A percentile compares a stretch with the other conserved stretches of the same genome.
phyloP scores from a whole-genome alignment of 2,797 vertebrate species.

The Helostoma temminkii region DNA sequence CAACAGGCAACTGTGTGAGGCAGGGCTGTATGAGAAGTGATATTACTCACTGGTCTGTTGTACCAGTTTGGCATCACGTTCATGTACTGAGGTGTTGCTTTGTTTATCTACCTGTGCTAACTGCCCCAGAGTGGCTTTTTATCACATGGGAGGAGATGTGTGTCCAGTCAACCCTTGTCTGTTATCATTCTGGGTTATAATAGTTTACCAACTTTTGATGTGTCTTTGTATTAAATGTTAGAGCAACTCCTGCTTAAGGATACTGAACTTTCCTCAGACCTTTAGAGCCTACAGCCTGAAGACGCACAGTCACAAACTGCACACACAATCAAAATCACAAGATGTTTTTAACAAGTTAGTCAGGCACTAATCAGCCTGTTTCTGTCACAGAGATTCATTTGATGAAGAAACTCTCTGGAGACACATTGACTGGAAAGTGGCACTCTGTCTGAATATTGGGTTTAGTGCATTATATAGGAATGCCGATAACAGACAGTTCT shows the following conservation, averaged over 20 bases:
- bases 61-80: conserved; percentile 43
- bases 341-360: conserved; percentile 49
- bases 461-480: conserved; percentile 44
- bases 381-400: conserved; percentile 58
- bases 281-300: conserved; percentile 4
- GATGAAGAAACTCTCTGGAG: conserved; percentile 36
- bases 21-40: conserved; percentile 21
- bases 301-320: conserved; percentile 19
- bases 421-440: conserved; percentile 33
- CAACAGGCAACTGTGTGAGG: conserved; percentile 35
- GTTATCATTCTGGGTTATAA: conserved; percentile 1
- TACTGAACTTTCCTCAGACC: background rate
- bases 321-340: too few species aligned
- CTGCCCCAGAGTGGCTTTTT: conserved; percentile 25
- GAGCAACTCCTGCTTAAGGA: background rate
- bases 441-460: conserved; percentile 57
- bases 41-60: conserved; percentile 34
- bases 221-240: background rate
- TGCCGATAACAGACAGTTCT: conserved; percentile 31
- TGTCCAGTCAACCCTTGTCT: background rate
- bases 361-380: conserved; percentile 48
- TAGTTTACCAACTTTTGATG: conserved; percentile 1
- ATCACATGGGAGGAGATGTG: conserved; percentile 6
- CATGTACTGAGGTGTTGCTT: conserved; percentile 38
- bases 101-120: conserved; percentile 41